A percentile compares a stretch with the other conserved stretches of the same genome.
These are phyloP conservation scores for Cryptus viduatorius DNA, from an alignment of 2,888 invertebrate genomes.

Conservation along the genomic window DNA sequence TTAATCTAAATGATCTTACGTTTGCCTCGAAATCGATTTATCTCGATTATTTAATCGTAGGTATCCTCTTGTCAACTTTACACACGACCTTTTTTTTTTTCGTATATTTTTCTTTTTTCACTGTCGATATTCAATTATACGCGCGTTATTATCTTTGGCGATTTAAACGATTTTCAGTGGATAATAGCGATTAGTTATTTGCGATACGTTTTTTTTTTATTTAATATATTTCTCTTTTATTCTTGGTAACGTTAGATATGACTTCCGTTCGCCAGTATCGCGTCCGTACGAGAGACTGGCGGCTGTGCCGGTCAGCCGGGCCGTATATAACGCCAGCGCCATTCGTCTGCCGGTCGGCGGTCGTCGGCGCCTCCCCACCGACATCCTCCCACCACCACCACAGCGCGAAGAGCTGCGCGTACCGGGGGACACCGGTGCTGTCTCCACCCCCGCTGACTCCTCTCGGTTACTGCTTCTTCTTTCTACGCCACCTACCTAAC, in stretches of 20 bases:
- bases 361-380: conserved; percentile 61
- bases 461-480: conserved; percentile 44
- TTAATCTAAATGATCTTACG: conserved; percentile 40
- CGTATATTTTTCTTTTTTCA: conserved; percentile 32
- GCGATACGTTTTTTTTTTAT: neutral
- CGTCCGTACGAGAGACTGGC: conserved; percentile 81
- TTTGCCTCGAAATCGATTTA: conserved; percentile 16
- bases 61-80: conserved; percentile 20
- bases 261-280: conserved; percentile 72
- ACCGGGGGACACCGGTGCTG: conserved; percentile 46
- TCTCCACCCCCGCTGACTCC: conserved; percentile 65
- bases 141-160: conserved; percentile 4
- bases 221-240: conserved; percentile 3
- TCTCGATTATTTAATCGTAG: conserved; percentile 12
- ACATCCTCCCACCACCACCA: conserved; percentile 53
- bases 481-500: conserved; percentile 1
- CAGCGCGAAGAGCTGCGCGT: conserved; percentile 53
- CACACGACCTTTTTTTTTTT: conserved; percentile 5
- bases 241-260: conserved; percentile 29
- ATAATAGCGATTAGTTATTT: too few relatives aligned
- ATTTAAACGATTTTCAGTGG: conserved; percentile 2
- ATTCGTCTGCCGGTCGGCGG: conserved; percentile 70
- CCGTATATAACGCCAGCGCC: conserved; percentile 80
- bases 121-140: conserved; percentile 18
- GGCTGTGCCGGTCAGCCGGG: conserved; percentile 79